Evolutionary conservation across 2,888 invertebrate genomes (phyloP).

Genomic region (Andricus curvator): DNA sequence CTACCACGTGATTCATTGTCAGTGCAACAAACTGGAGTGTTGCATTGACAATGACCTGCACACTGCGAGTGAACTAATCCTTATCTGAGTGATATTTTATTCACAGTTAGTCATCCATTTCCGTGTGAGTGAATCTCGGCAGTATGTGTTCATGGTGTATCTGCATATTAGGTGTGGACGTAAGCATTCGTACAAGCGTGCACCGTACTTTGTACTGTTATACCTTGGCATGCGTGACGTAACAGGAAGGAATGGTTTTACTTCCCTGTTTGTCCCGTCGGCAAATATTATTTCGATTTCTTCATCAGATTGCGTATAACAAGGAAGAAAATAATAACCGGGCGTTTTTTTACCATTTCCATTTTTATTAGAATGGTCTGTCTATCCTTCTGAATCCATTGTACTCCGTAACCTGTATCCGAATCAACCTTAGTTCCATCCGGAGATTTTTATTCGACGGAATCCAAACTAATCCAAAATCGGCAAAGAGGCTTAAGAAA

Average conservation of each 20-base stretch:
- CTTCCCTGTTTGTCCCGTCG: slow-evolving; percentile 51
- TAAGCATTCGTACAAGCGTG: slow-evolving; percentile 51
- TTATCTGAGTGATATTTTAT: slow-evolving; percentile 1
- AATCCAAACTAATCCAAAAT: too few species aligned
- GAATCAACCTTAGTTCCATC: too few species aligned
- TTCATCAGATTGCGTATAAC: not conserved
- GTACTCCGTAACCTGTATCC: too few species aligned
- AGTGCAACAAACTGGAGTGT: not conserved
- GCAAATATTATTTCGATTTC: slow-evolving; percentile 4
- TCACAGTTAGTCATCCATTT: not conserved
- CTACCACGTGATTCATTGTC: not conserved
- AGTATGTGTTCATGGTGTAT: not conserved
- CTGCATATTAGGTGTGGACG: slow-evolving; percentile 21
- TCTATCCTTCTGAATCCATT: too few species aligned
- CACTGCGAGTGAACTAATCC: not conserved
- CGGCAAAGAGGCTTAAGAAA: too few species aligned
- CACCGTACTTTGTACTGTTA: slow-evolving; percentile 71
- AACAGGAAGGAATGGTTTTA: slow-evolving; percentile 70
- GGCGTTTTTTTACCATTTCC: not conserved
- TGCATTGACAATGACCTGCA: not conserved
- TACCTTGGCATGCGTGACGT: slow-evolving; percentile 74
- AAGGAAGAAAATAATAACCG: not conserved
- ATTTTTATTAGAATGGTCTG: too few species aligned
- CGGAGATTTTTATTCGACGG: too few species aligned
- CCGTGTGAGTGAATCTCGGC: not conserved